Evolutionary conservation across 2,888 invertebrate species (phyloP).

Genomic region (Bedellia somnulentella): DNA sequence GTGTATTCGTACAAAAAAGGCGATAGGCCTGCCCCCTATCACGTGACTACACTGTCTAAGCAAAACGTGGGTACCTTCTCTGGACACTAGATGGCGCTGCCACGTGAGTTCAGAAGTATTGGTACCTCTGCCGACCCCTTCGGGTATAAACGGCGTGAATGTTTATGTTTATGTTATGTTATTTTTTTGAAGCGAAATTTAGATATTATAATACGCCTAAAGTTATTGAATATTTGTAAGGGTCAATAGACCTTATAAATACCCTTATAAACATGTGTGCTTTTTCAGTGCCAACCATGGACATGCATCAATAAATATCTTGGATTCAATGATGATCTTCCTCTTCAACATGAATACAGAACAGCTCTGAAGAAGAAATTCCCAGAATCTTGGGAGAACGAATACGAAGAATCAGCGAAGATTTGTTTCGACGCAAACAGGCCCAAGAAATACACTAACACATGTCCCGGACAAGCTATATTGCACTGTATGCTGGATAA

Average conservation of each 20-base stretch:
- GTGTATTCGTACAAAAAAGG: no score
- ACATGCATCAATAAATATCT: constrained; percentile 29
- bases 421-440: constrained; percentile 22
- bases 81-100: no score
- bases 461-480: constrained; percentile 38
- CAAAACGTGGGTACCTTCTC: no score
- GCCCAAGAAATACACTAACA: constrained; percentile 23
- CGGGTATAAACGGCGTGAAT: no score
- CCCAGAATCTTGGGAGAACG: constrained; percentile 26
- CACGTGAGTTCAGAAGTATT: no score
- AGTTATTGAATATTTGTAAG: no score
- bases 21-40: no score
- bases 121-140: no score
- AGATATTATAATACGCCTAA: not conserved
- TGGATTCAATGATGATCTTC: constrained; percentile 21
- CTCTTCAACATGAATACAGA: constrained; percentile 16
- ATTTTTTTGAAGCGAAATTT: no score
- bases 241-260: no score
- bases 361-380: constrained; percentile 17
- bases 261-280: not conserved
- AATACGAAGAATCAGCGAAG: constrained; percentile 17
- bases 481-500: constrained; percentile 40
- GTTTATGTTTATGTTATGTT: no score
- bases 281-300: constrained; percentile 36
- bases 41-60: no score